Evolutionary conservation across 2,113 vertebrate genomes (phyloP).

Genomic region (Chloroceryle aenea): DNA sequence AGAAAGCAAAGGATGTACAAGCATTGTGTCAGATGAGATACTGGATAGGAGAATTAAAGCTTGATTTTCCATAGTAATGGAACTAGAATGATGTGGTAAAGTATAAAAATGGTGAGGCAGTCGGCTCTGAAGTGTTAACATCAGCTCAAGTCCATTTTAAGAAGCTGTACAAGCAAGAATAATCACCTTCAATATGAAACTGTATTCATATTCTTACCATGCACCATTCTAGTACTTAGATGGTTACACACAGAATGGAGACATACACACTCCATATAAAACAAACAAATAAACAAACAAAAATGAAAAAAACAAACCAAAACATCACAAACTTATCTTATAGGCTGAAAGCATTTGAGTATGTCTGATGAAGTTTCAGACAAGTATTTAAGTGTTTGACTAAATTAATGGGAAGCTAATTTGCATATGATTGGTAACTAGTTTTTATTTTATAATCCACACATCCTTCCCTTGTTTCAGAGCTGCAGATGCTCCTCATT

Average conservation of each 20-base stretch:
- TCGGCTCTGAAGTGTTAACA: not conserved
- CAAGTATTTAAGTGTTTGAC: not conserved
- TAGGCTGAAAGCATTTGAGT: not conserved
- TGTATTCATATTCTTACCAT: not conserved
- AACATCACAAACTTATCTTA: not conserved
- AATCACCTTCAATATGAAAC: not conserved
- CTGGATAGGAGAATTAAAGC: not conserved
- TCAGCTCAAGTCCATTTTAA: not conserved
- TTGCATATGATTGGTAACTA: not conserved
- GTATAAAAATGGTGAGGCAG: not conserved
- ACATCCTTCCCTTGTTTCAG: not conserved
- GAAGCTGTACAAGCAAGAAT: not conserved
- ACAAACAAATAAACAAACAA: no score
- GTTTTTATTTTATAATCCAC: not conserved
- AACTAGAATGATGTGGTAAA: not conserved
- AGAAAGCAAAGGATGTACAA: not conserved
- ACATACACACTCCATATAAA: not conserved
- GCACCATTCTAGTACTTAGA: not conserved
- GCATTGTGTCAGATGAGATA: not conserved
- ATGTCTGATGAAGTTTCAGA: not conserved
- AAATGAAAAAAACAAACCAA: no score
- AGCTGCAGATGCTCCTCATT: conserved; percentile 29
- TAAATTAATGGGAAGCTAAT: not conserved
- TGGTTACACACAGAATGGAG: not conserved
- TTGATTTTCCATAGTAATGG: not conserved